phyloP scores from a whole-genome alignment of 92 coral and sea anemone genomes.

The Siderastrea siderea region DNA sequence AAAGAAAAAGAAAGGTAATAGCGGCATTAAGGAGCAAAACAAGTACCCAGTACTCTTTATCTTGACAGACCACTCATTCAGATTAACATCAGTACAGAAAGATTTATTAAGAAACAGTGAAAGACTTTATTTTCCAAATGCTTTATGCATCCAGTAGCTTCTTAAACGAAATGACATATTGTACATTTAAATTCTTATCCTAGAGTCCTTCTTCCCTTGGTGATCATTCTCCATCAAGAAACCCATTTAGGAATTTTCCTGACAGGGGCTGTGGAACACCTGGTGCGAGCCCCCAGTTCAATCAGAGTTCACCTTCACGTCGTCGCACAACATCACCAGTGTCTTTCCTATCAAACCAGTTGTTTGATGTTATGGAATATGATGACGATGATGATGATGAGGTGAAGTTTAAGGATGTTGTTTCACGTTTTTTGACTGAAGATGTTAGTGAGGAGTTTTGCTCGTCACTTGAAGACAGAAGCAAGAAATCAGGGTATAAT shows the following conservation, averaged over 20 bases:
- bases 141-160: too few species aligned
- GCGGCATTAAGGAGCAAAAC: too few species aligned
- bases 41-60: too few species aligned
- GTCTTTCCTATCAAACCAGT: slow-evolving; percentile 42
- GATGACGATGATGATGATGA: slow-evolving; percentile 8
- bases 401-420: too few species aligned
- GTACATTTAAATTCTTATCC: not conserved
- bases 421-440: not conserved
- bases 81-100: too few species aligned
- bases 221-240: not conserved
- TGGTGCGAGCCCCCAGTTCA: not conserved
- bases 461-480: slow-evolving; percentile 19
- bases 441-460: slow-evolving; percentile 22
- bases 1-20: too few species aligned
- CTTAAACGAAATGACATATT: not conserved
- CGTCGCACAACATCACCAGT: not conserved
- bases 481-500: slow-evolving; percentile 4
- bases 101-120: too few species aligned
- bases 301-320: not conserved
- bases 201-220: not conserved
- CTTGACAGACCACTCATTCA: too few species aligned
- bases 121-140: too few species aligned
- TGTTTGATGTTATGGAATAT: slow-evolving; percentile 11
- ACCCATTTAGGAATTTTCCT: slow-evolving; percentile 4
- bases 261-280: not conserved